These are phyloP conservation scores for Oxytorus armatus DNA, from an alignment of 2,888 invertebrate genomes.

Conservation along the genomic window DNA sequence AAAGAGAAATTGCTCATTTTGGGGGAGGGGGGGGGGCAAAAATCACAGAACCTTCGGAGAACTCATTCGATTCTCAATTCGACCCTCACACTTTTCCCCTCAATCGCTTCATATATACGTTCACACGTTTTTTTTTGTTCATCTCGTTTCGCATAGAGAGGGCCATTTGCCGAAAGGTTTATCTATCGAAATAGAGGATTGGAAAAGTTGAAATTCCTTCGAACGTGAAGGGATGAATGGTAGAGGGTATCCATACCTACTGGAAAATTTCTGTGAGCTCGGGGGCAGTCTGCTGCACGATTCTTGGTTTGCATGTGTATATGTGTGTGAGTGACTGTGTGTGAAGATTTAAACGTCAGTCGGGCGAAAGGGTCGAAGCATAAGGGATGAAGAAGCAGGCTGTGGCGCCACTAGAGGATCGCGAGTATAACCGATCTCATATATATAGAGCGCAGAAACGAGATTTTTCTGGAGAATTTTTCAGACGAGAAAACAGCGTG, in stretches of 20 bases:
- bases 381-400: constrained; percentile 59
- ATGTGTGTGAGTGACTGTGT: neutral
- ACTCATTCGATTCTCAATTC: constrained; percentile 46
- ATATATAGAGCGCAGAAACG: constrained; percentile 45
- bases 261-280: constrained; percentile 28
- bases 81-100: constrained; percentile 30
- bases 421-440: constrained; percentile 64
- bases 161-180: constrained; percentile 55
- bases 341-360: constrained; percentile 64
- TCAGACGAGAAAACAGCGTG: constrained; percentile 53
- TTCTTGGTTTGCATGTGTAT: constrained; percentile 10
- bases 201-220: constrained; percentile 61
- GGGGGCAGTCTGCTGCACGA: constrained; percentile 41
- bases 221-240: constrained; percentile 43
- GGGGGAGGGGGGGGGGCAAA: constrained; percentile 43
- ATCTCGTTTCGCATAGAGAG: constrained; percentile 51
- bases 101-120: constrained; percentile 3
- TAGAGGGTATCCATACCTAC: constrained; percentile 26
- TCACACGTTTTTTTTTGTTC: constrained; percentile 52
- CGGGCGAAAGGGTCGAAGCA: constrained; percentile 66
- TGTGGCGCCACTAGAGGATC: constrained; percentile 64
- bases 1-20: constrained; percentile 17
- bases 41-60: constrained; percentile 10
- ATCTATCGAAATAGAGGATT: constrained; percentile 60
- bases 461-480: constrained; percentile 65